Percentiles rank a stretch among this genome's conserved stretches.
Evolutionary conservation across 23 tunicate species (phyloP).

Genomic region (Trididemnum miniatum): DNA sequence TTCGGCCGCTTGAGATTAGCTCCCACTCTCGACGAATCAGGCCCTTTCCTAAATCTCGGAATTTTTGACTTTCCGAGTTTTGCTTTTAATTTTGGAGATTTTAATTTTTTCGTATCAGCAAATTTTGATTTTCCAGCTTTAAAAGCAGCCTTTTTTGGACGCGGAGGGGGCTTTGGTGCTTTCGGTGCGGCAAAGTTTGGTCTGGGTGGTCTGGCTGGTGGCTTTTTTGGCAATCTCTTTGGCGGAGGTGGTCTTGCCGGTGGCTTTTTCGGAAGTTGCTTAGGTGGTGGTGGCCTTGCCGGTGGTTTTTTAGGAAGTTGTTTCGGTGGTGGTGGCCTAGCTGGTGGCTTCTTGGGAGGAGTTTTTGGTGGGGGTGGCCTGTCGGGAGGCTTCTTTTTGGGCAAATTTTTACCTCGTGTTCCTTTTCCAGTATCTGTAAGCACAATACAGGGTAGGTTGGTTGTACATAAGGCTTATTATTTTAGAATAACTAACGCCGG

Average conservation of each 20-base stretch:
- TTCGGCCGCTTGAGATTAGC: constrained; percentile 27
- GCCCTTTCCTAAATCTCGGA: constrained; percentile 26
- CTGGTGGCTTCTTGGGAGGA: neutral
- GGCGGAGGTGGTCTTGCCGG: neutral
- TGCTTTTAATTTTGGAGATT: neutral
- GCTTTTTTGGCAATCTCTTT: neutral
- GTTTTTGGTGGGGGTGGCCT: neutral
- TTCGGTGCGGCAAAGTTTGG: neutral
- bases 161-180: neutral
- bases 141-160: too few relatives aligned
- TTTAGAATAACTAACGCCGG: too few relatives aligned
- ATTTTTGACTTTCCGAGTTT: constrained; percentile 34
- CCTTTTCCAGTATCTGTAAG: neutral
- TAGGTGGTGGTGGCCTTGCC: neutral
- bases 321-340: neutral
- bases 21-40: constrained; percentile 20
- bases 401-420: neutral
- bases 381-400: constrained; percentile 15
- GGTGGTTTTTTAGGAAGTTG: neutral
- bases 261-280: neutral
- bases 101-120: too few relatives aligned
- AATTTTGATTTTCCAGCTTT: too few relatives aligned
- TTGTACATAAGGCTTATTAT: too few relatives aligned
- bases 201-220: neutral
- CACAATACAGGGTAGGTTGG: too few relatives aligned